Conservation (phyloP, 1,140 invertebrate species). For the Thereuonema tuberculata region DNA sequence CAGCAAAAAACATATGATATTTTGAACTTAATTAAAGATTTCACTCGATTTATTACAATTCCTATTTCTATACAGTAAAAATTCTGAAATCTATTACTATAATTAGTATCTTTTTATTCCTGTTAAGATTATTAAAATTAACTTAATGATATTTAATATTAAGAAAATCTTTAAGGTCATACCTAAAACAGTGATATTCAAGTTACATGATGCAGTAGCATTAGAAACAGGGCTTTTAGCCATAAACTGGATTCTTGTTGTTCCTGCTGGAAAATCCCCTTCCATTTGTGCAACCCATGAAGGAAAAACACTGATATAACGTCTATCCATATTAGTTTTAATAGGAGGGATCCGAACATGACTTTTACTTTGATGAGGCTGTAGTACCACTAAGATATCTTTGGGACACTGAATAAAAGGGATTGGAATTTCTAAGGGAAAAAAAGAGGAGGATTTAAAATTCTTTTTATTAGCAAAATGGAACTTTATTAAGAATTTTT, state of each 20-base stretch:
- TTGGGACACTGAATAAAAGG: constrained; percentile 49
- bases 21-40: background rate
- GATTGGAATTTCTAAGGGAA: constrained; percentile 27
- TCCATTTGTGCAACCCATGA: constrained; percentile 48
- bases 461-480: too few relatives aligned
- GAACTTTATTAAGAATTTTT: too few relatives aligned
- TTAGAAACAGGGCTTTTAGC: background rate
- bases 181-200: background rate
- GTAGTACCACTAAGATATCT: constrained; percentile 42
- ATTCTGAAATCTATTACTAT: background rate
- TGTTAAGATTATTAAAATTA: too few relatives aligned
- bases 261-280: constrained; percentile 42
- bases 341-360: constrained; percentile 6
- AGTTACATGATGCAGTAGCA: background rate
- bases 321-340: constrained; percentile 19
- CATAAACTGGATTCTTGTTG: constrained; percentile 41
- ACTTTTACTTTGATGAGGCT: constrained; percentile 34
- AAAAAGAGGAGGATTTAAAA: too few relatives aligned
- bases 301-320: constrained; percentile 45
- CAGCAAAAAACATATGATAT: background rate
- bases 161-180: too few relatives aligned
- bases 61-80: background rate
- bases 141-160: too few relatives aligned
- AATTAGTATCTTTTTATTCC: background rate
- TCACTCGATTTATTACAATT: background rate